Percentiles rank a stretch among this genome's conserved stretches.
Conservation (phyloP, 1,140 invertebrate species). For the Lepidotrigona ventralis region DNA sequence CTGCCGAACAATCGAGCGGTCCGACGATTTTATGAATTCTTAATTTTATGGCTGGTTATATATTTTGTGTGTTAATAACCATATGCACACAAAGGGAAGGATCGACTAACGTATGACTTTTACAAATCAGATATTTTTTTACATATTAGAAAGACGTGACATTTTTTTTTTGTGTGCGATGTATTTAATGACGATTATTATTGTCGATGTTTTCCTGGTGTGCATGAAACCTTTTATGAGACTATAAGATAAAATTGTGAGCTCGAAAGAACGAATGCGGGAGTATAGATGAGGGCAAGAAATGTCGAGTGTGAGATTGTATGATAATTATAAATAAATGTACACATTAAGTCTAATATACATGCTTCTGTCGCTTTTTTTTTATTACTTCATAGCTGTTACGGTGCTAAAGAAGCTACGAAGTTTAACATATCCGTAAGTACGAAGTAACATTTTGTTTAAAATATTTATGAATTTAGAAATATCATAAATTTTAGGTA, state of each 20-base stretch:
- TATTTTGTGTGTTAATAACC: conserved; percentile 24
- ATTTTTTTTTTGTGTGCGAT: conserved; percentile 26
- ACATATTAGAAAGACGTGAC: conserved; percentile 12
- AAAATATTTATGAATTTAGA: neutral
- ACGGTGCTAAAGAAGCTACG: neutral
- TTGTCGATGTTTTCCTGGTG: conserved; percentile 33
- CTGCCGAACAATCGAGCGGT: conserved; percentile 69
- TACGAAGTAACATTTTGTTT: neutral
- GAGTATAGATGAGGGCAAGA: conserved; percentile 57
- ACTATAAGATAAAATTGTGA: conserved; percentile 18
- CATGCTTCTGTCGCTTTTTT: conserved; percentile 16
- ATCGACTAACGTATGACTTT: conserved; percentile 30
- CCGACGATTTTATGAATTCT: conserved; percentile 60
- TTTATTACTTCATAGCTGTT: neutral
- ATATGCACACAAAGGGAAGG: conserved; percentile 34
- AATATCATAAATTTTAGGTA: neutral
- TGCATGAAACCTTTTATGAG: conserved; percentile 13
- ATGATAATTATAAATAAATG: conserved; percentile 79
- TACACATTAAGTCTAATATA: conserved; percentile 73
- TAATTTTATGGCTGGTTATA: conserved; percentile 40
- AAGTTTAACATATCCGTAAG: neutral
- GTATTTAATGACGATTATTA: neutral
- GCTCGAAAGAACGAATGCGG: conserved; percentile 47
- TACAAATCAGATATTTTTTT: conserved; percentile 48
- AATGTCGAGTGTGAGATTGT: conserved; percentile 76